A percentile compares a stretch with the other conserved stretches of the same genome.
Conservation (phyloP, 2,888 invertebrate genomes). For the Clivina fossor region DNA sequence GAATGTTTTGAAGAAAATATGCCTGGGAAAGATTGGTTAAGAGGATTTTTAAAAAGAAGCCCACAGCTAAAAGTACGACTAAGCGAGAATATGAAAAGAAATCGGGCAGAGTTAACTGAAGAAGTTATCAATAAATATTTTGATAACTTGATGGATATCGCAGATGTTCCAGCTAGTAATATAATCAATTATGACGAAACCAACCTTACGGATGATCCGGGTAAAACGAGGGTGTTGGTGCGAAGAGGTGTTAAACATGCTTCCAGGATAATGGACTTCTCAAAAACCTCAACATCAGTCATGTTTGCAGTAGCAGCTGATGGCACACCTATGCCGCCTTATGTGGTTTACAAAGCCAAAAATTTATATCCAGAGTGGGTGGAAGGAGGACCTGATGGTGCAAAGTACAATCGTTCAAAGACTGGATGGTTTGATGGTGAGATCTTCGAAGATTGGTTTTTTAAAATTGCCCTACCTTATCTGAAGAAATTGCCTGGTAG, state of each 20-base stretch:
- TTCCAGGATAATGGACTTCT: slow-evolving; percentile 23
- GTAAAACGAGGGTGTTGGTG: slow-evolving; percentile 23
- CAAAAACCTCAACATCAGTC: slow-evolving; percentile 36
- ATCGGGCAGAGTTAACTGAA: too few species aligned
- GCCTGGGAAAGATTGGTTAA: too few species aligned
- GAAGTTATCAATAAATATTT: too few species aligned
- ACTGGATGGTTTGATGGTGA: slow-evolving; percentile 46
- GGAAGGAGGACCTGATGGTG: slow-evolving; percentile 42
- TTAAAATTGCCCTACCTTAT: slow-evolving; percentile 40
- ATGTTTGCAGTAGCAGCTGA: slow-evolving; percentile 43
- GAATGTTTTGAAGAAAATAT: too few species aligned
- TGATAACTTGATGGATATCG: too few species aligned
- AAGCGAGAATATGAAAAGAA: too few species aligned
- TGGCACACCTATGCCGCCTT: slow-evolving; percentile 43
- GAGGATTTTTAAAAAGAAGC: too few species aligned
- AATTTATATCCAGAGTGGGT: slow-evolving; percentile 43
- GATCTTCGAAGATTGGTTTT: slow-evolving; percentile 41
- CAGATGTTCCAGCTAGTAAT: too few species aligned
- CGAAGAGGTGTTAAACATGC: slow-evolving; percentile 22
- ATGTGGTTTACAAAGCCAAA: slow-evolving; percentile 44
- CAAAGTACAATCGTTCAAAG: slow-evolving; percentile 42
- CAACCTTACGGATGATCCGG: slow-evolving; percentile 44
- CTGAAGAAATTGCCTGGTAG: slow-evolving; percentile 39
- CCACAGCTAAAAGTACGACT: too few species aligned
- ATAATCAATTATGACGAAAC: slow-evolving; percentile 47